Evolutionary conservation across 2,888 invertebrate genomes (phyloP), one percentile per base, ranked within the genome.

Genomic region (Epicampocera succincta): DNA sequence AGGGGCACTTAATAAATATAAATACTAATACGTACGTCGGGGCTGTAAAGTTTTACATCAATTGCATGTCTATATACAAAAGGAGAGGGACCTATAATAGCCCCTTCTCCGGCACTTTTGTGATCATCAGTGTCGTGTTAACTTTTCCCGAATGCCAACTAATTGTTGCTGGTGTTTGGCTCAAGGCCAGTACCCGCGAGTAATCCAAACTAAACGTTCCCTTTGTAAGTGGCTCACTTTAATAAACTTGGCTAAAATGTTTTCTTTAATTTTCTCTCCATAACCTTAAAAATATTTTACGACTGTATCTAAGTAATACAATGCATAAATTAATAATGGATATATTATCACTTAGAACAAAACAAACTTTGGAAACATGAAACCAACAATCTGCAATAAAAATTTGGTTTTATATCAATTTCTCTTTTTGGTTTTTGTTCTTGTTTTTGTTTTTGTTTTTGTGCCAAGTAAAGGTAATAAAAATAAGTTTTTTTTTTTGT

Each of bases 381-480:
- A 63, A 71, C 9, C 50, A 58, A 48, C 25, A 48, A n/a, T 21
- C 19, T 12, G 15, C 21, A 48, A 74, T 66, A 50, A 66, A 56
- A 56, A 65, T 65, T 65, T 56, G 29, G 40, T 75, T 63, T 65
- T 19, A 56, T 56, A 46, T 65, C 17, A 56, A 38, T 17, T 56
- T 17, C 11, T 69, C 56, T 48, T 78, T 33, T 50, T 44, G 33
- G 5, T 25, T 25, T 25, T 25, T 33, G 8, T 9, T 33, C 8
- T 9, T 33, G 9, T 1, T 33, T 9, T 1, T n/a, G 5, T 25
- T 25, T 25, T 25, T 33, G 8, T 9, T 33, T 9, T 9, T 33
- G 9, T 6, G 9, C 8, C 38, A 42, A 72, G 56, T 63, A 63
- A 63, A 69, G 77, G 77, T 65, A 77, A 82, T 82, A 77, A 81